Base-by-base conservation (phyloP, 2,797 vertebrate genomes). In the Xenops minutus region DNA sequence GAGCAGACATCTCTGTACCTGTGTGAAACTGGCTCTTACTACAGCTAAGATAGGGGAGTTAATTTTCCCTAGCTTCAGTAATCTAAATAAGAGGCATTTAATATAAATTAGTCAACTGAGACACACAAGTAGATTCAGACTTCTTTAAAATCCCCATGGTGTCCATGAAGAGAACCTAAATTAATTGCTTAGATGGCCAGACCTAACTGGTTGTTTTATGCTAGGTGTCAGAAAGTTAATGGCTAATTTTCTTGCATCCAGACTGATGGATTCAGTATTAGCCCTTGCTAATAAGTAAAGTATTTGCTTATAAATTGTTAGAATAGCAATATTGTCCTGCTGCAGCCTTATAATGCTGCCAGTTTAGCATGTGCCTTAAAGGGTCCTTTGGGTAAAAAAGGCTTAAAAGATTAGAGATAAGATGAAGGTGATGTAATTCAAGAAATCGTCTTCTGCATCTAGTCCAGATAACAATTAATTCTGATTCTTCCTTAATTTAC, bases 261-360 rank as follows among this genome's bases (percentile, higher is more conserved):
- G 67, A 61, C 80, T 83, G 89, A 93, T 85, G 77, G 78, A 93
- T 89, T 49, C 78, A 88, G 61, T 67, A 82, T 89, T 92, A 95
- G 63, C 27, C 37, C 92, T 93, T 80, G 77, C 36, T 94, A 97
- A 96, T 96, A 92, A 85, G 69, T 62, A 56, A 86, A 91, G 64
- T 59, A 92, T 92, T 95, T 85, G 77, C 71, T 72, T 92, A 85
- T 93, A 96, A 97, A 96, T 95, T 74, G 89, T 90, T 74, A 83
- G 71, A 93, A 71, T 94, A 92, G 68, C 24, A 75, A 94, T 73
- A 85, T 14, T 85, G 56, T 79, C 54, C 62, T 85, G 22, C 55
- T 89, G 44, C 52, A 91, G 78, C 61, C 58, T 77, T 93, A 67
- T 19, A 62, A 63, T 32, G n/a, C 68, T 64, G 17, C 27, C 2